Evolutionary conservation across 30 jellyfish, hydroid and myxozoan species (phyloP), one percentile per base, ranked within the genome.

Genomic region (Euphysa ruthae): DNA sequence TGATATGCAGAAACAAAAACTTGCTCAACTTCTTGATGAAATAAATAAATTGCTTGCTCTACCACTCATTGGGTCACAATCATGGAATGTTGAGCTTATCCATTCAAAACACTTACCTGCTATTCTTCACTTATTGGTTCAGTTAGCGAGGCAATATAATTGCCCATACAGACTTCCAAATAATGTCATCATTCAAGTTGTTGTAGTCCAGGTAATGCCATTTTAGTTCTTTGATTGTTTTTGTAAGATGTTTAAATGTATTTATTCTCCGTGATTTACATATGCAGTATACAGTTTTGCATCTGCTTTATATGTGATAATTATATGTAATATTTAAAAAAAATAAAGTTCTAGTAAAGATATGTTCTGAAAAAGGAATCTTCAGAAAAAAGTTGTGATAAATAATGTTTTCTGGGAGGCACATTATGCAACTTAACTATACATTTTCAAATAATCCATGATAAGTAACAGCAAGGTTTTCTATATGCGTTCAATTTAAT

Each of bases 91-190:
- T 1, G 80, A 68, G 70, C 91, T 84, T 58, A 84, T 84, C 43
- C 84, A 84, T 58, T 32, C 78, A 22, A 84, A 84, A 65, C 93
- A 84, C 56, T 64, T 84, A 38, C 95, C 95, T 6, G 93, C 95
- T 12, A 84, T 84, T 44, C 66, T 84, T 12, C 93, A 84, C 34
- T 61, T 84, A 35, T 66, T 84, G 65, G 93, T 84, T 43, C 83
- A 81, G 3, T 75, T 84, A 15, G 95, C 95, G 12, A 84, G 82
- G 60, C 74, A 76, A 58, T 84, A 78, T 25, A 82, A 77, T 28
- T 84, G 95, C 51, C 95, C 93, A 16, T 77, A 42, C 55, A 84
- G 71, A 46, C 80, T 84, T 1, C 95, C 95, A 29, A 66, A 79
- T 42, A 74, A 84, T 55, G 95, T 84, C 46, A 72, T 66, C 20